phyloP scores from a whole-genome alignment of 2,113 vertebrate genomes.

The Muscicapa adusta region DNA sequence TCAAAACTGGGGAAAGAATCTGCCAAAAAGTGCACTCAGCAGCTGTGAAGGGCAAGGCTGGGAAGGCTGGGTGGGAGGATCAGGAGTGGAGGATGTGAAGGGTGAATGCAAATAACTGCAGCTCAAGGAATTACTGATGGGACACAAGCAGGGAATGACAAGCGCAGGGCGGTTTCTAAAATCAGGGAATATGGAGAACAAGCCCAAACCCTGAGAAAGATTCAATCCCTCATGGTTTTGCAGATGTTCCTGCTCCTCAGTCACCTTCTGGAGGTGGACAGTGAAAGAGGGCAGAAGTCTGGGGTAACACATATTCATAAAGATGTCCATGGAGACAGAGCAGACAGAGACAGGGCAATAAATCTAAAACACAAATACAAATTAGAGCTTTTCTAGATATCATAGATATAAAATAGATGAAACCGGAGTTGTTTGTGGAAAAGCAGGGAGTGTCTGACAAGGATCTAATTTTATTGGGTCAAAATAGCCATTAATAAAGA shows the following conservation, averaged over 20 bases:
- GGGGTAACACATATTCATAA: not conserved
- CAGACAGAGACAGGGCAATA: not conserved
- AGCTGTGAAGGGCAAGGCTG: not conserved
- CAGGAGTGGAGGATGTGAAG: not conserved
- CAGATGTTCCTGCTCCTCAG: not conserved
- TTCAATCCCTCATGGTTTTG: not conserved
- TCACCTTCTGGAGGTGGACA: not conserved
- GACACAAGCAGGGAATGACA: not conserved
- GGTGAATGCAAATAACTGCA: not conserved
- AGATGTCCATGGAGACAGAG: not conserved
- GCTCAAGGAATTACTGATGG: not conserved
- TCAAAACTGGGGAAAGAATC: not conserved
- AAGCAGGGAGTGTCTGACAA: not conserved
- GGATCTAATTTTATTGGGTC: not conserved
- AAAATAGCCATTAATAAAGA: not conserved
- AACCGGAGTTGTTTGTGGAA: not conserved
- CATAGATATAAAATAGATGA: not conserved
- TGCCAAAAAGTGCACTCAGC: not conserved
- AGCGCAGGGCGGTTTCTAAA: rapidly evolving
- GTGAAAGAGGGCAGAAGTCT: not conserved
- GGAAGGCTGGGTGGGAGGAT: not conserved
- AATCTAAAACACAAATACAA: not conserved
- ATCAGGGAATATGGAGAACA: not conserved
- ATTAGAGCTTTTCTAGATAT: not conserved
- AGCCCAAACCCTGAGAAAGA: not conserved